Evolutionary conservation across 2,113 vertebrate species (phyloP).

Genomic region (Protobothrops flavoviridis): DNA sequence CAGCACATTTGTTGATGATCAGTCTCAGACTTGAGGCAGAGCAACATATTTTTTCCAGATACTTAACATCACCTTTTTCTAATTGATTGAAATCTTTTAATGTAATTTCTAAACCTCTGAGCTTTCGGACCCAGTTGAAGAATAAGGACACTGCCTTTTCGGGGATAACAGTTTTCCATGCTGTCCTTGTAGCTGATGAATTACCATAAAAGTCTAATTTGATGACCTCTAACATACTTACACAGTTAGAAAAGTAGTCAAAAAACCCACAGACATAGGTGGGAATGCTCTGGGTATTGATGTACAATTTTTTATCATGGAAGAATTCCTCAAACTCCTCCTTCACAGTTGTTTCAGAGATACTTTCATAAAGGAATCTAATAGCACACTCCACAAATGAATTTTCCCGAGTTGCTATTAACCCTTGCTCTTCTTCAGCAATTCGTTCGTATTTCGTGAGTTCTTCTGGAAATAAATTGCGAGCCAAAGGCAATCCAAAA

Average conservation of each 20-base stretch:
- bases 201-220: slow-evolving; percentile 55
- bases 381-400: slow-evolving; percentile 60
- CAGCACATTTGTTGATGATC: slow-evolving; percentile 45
- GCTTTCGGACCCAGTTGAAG: slow-evolving; percentile 58
- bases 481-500: background rate
- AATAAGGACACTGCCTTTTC: slow-evolving; percentile 59
- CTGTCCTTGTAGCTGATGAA: slow-evolving; percentile 28
- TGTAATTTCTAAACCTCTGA: slow-evolving; percentile 60
- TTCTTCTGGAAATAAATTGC: slow-evolving; percentile 38
- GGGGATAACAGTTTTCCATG: slow-evolving; percentile 41
- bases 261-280: slow-evolving; percentile 65
- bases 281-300: slow-evolving; percentile 56
- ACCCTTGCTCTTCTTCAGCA: slow-evolving; percentile 21
- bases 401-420: slow-evolving; percentile 28
- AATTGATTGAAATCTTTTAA: slow-evolving; percentile 55
- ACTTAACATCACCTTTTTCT: slow-evolving; percentile 54
- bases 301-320: slow-evolving; percentile 52
- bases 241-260: slow-evolving; percentile 57
- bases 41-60: slow-evolving; percentile 64
- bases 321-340: slow-evolving; percentile 63
- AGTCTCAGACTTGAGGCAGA: slow-evolving; percentile 53
- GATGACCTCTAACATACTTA: slow-evolving; percentile 52
- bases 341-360: slow-evolving; percentile 42
- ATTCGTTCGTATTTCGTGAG: slow-evolving; percentile 15
- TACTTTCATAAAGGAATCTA: slow-evolving; percentile 58